Evolutionary conservation across 2,113 vertebrate genomes (phyloP), one percentile per base, ranked within the genome.

Genomic region (Oryzias woworae): DNA sequence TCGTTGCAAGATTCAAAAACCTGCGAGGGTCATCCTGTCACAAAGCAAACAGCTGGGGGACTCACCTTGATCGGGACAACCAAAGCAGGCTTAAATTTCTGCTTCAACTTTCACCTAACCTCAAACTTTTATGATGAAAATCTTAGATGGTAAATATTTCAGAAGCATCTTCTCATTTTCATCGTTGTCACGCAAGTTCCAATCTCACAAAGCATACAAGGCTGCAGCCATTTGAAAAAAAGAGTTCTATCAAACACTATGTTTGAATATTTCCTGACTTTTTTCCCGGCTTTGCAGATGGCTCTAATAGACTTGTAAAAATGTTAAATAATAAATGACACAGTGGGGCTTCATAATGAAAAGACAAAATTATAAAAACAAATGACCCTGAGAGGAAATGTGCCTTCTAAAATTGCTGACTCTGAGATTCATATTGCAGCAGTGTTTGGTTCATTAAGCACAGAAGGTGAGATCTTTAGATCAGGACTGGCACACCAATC

Each of bases 341-440:
- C 62, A 53, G 72, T 56, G 17, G 46, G 50, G 71, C 65, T 77
- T 71, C 18, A 56, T 58, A 41, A 56, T 62, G 61, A 83, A 75
- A 81, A 81, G 76, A 81, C 49, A 70, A 55, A 82, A 77, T 82
- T 82, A 78, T 87, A 71, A 86, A 89, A 83, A 77, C 62, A 78
- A 83, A 86, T 80, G 71, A 85, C 66, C 76, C 77, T 48, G 53
- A 78, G 69, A 72, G 77, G 50, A 58, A 71, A 53, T 63, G 72
- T 76, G 76, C 81, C 85, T 84, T 86, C 71, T 58, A 84, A 78
- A 84, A 76, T 69, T 60, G 81, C 87, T 87, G 85, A 87, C 64
- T 75, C 46, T 7, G 14, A 53, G 55, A 65, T 14, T 78, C 53
- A 54, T 45, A 24, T 62, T 36, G 20, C 54, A 58, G 69, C 73